phyloP scores from a whole-genome alignment of 1,140 invertebrate species.

The Ips typographus region DNA sequence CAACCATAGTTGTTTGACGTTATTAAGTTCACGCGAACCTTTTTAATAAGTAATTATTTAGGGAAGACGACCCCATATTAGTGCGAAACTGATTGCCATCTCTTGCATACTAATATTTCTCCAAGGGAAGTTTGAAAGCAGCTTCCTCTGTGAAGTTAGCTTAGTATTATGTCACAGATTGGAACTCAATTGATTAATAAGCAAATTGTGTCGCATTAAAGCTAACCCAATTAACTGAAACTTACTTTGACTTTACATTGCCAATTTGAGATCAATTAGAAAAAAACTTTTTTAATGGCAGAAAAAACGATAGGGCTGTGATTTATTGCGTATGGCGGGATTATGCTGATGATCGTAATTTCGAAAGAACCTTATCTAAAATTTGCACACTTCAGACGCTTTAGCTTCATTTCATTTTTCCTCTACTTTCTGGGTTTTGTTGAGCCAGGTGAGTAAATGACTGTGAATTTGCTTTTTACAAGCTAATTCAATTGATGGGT shows the following conservation, averaged over 20 bases:
- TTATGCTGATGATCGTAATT: slow-evolving; percentile 14
- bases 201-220: slow-evolving; percentile 21
- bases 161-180: slow-evolving; percentile 24
- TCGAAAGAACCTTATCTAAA: slow-evolving; percentile 12
- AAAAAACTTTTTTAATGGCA: background rate
- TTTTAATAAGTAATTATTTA: slow-evolving; percentile 14
- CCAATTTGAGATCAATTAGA: too few relatives aligned
- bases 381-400: slow-evolving; percentile 14
- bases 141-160: slow-evolving; percentile 23
- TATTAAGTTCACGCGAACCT: background rate
- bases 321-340: slow-evolving; percentile 14
- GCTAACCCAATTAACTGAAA: slow-evolving; percentile 5
- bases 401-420: slow-evolving; percentile 4
- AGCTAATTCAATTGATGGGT: too few relatives aligned
- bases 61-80: slow-evolving; percentile 11
- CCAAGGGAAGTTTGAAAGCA: slow-evolving; percentile 17
- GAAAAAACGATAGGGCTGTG: slow-evolving; percentile 3
- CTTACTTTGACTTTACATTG: background rate
- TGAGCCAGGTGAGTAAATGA: too few relatives aligned
- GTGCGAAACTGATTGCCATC: slow-evolving; percentile 18
- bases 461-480: too few relatives aligned
- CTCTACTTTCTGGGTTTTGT: background rate
- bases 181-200: slow-evolving; percentile 27
- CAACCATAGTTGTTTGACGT: too few relatives aligned
- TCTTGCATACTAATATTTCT: slow-evolving; percentile 30